phyloP scores from a whole-genome alignment of 2,888 invertebrate genomes.

The Zygaena filipendulae region DNA sequence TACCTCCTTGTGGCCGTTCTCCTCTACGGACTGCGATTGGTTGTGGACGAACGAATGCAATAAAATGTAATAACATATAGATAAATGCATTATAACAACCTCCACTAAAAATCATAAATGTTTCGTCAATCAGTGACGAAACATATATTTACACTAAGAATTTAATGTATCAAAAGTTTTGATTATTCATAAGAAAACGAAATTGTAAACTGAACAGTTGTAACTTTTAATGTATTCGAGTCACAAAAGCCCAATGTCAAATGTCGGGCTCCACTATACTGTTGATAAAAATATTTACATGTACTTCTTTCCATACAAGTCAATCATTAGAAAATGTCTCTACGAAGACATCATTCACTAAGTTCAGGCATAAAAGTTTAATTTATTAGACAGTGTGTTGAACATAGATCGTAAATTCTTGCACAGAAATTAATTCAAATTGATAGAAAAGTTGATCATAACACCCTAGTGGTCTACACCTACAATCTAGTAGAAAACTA shows the following conservation, averaged over 20 bases:
- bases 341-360: constrained; percentile 64
- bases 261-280: constrained; percentile 49
- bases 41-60: constrained; percentile 69
- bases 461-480: constrained; percentile 68
- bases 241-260: constrained; percentile 53
- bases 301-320: constrained; percentile 54
- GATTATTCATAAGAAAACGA: constrained; percentile 49
- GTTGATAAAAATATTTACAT: constrained; percentile 60
- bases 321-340: constrained; percentile 56
- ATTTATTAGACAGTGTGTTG: constrained; percentile 57
- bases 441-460: constrained; percentile 64
- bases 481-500: constrained; percentile 64
- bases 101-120: constrained; percentile 51
- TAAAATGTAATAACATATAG: constrained; percentile 67
- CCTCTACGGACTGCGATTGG: constrained; percentile 69
- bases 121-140: constrained; percentile 42
- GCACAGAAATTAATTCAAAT: constrained; percentile 63
- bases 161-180: constrained; percentile 44
- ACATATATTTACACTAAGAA: constrained; percentile 42
- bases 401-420: constrained; percentile 59
- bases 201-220: constrained; percentile 45
- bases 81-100: constrained; percentile 64
- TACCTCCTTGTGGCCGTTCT: constrained; percentile 67
- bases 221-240: no score
- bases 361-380: constrained; percentile 60